Conservation (phyloP, 2,113 vertebrate genomes). For the Epinephelus moara region DNA sequence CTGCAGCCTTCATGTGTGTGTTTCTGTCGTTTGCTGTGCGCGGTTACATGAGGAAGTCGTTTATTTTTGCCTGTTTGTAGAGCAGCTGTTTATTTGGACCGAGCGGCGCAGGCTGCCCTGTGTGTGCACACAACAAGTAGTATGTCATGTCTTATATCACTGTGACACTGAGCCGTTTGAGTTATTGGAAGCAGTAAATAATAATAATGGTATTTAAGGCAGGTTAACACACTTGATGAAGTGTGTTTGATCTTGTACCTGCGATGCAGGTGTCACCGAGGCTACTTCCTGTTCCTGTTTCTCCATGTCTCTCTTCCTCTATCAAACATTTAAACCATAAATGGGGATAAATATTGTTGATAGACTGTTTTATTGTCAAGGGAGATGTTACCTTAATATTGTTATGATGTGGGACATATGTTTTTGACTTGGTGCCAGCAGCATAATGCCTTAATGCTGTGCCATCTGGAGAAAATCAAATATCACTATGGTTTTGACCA, state of each 20-base stretch:
- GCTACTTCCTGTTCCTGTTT: conserved; percentile 75
- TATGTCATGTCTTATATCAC: too few species aligned
- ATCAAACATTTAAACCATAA: neutral
- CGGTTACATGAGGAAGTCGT: conserved; percentile 47
- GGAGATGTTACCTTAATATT: neutral
- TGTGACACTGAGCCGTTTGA: neutral
- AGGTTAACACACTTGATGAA: neutral
- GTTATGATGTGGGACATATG: neutral
- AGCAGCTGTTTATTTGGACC: conserved; percentile 34
- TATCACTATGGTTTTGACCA: too few species aligned
- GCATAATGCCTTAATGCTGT: neutral
- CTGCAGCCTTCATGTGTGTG: neutral
- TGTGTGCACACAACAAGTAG: neutral
- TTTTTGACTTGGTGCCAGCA: neutral
- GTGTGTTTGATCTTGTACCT: conserved; percentile 50
- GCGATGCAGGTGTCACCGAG: conserved; percentile 62
- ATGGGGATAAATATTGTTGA: neutral
- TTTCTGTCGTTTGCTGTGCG: neutral
- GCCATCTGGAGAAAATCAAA: too few species aligned
- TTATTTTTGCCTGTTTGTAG: neutral
- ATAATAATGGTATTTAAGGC: neutral
- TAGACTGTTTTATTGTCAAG: neutral
- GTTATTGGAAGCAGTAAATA: neutral
- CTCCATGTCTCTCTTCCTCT: conserved; percentile 7
- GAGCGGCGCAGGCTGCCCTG: neutral